These are phyloP conservation scores for Linurgus olivaceus DNA, from an alignment of 2,797 vertebrate species.

Conservation along the genomic window DNA sequence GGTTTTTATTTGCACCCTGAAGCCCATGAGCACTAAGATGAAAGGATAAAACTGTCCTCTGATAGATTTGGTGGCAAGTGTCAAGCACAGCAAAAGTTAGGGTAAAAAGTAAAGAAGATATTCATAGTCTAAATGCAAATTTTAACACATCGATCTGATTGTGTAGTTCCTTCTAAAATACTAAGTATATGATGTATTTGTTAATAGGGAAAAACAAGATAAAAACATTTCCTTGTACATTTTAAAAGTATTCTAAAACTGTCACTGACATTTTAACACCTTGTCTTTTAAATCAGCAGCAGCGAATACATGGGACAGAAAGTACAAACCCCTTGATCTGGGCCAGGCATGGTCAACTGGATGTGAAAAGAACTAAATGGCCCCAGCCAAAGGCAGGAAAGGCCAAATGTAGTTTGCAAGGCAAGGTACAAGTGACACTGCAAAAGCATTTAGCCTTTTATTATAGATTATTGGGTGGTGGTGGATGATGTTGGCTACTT, in stretches of 20 bases:
- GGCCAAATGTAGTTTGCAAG: background rate
- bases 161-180: background rate
- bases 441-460: background rate
- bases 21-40: background rate
- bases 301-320: background rate
- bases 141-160: background rate
- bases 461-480: background rate
- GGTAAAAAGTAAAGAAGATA: background rate
- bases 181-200: rapidly evolving
- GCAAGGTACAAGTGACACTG: background rate
- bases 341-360: background rate
- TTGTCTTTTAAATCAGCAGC: background rate
- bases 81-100: background rate
- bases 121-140: background rate
- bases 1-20: background rate
- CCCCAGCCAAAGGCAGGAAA: background rate
- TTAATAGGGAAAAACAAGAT: background rate
- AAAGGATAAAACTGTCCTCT: background rate
- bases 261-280: background rate
- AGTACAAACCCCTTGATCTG: background rate
- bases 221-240: background rate
- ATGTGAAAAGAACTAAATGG: background rate
- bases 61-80: background rate
- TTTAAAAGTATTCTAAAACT: background rate
- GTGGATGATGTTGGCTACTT: background rate